Evolutionary conservation across 2,888 invertebrate species (phyloP).

Genomic region (Enchytraeus crypticus): DNA sequence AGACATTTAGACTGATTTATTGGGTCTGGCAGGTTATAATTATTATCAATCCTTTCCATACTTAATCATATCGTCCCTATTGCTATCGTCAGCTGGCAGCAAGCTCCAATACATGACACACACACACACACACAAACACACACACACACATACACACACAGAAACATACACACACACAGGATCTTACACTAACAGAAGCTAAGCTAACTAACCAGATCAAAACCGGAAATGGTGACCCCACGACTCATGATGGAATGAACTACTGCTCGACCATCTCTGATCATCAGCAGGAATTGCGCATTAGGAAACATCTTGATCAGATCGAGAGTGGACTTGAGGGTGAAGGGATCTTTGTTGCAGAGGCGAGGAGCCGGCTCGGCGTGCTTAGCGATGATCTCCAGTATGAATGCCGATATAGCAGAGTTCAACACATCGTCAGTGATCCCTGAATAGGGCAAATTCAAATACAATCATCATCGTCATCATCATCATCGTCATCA

Average conservation of each 20-base stretch:
- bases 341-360: slow-evolving; percentile 98
- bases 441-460: too few relatives aligned
- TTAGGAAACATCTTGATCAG: slow-evolving; percentile 91
- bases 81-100: neutral
- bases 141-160: too few relatives aligned
- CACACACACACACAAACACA: too few relatives aligned
- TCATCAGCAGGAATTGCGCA: slow-evolving; percentile 94
- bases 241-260: slow-evolving; percentile 96
- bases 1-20: too few relatives aligned
- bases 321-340: slow-evolving; percentile 90
- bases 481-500: too few relatives aligned
- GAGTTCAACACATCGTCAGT: slow-evolving; percentile 83
- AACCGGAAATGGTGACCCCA: slow-evolving; percentile 69
- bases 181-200: neutral
- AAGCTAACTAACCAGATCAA: too few relatives aligned
- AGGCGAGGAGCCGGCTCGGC: slow-evolving; percentile 87
- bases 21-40: too few relatives aligned
- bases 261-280: slow-evolving; percentile 93
- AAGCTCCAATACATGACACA: neutral
- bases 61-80: too few relatives aligned
- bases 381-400: slow-evolving; percentile 66
- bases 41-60: too few relatives aligned
- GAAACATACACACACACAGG: neutral
- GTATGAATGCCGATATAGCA: slow-evolving; percentile 90
- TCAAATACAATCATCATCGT: too few relatives aligned